These are phyloP conservation scores for Gopherus evgoodei DNA, from an alignment of 2,113 vertebrate genomes.

Conservation along the genomic window DNA sequence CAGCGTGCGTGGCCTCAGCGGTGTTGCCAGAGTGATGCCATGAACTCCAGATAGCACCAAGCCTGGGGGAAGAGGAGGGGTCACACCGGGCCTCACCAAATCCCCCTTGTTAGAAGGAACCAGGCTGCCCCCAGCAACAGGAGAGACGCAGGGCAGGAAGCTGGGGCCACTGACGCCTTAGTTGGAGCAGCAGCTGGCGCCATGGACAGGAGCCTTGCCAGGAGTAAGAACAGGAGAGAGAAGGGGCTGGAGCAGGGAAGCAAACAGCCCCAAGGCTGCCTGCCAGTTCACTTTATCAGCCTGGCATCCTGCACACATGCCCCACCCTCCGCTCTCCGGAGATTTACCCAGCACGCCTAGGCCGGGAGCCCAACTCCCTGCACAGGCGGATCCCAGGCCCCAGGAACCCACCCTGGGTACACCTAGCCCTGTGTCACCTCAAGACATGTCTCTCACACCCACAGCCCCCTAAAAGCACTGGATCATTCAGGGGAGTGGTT, in stretches of 20 bases:
- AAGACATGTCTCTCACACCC: not conserved
- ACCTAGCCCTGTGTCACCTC: too few species aligned
- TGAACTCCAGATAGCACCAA: not conserved
- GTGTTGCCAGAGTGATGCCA: not conserved
- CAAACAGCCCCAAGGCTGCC: not conserved
- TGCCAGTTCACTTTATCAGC: too few species aligned
- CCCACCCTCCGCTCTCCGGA: not conserved
- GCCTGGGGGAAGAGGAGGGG: not conserved
- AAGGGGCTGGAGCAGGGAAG: not conserved
- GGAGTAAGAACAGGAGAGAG: not conserved
- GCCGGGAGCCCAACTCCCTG: not conserved
- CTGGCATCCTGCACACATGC: not conserved
- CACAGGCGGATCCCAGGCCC: too few species aligned
- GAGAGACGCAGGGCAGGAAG: not conserved
- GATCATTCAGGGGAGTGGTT: not conserved
- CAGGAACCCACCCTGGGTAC: not conserved
- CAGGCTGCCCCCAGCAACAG: not conserved
- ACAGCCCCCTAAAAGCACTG: not conserved
- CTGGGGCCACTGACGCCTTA: not conserved
- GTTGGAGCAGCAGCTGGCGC: not conserved
- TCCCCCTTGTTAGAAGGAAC: not conserved
- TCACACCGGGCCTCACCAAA: not conserved
- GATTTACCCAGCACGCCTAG: not conserved
- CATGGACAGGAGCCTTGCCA: not conserved
- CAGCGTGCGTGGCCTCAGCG: too few species aligned